Evolutionary conservation across 2,113 vertebrate genomes (phyloP).

Genomic region (Phrynosoma platyrhinos): DNA sequence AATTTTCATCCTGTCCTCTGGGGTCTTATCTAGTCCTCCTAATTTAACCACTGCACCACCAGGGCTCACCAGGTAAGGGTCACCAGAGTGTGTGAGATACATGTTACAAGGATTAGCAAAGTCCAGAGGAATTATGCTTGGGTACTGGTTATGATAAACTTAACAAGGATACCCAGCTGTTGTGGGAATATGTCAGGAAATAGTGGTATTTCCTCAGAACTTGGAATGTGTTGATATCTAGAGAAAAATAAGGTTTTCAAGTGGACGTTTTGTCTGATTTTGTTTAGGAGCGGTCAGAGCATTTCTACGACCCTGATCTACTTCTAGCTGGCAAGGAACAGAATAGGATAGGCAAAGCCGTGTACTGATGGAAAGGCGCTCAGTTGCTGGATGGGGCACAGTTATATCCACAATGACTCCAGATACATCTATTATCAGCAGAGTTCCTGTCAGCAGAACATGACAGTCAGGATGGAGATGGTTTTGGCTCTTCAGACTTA

Average conservation of each 20-base stretch:
- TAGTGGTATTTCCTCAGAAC: background rate
- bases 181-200: background rate
- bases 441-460: too few relatives aligned
- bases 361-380: too few relatives aligned
- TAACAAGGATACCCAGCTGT: background rate
- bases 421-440: too few relatives aligned
- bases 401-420: too few relatives aligned
- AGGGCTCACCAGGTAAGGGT: background rate
- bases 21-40: too few relatives aligned
- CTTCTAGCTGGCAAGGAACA: background rate
- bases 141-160: background rate
- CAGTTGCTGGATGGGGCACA: too few relatives aligned
- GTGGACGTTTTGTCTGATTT: background rate
- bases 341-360: too few relatives aligned
- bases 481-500: too few relatives aligned
- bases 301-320: background rate
- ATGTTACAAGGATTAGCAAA: background rate
- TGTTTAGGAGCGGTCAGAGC: background rate
- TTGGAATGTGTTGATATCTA: background rate
- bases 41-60: too few relatives aligned
- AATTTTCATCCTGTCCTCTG: too few relatives aligned
- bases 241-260: background rate
- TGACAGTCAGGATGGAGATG: too few relatives aligned
- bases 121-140: background rate
- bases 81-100: background rate